Base-by-base conservation (phyloP, 2,113 vertebrate genomes). In the Pungitius pungitius region DNA sequence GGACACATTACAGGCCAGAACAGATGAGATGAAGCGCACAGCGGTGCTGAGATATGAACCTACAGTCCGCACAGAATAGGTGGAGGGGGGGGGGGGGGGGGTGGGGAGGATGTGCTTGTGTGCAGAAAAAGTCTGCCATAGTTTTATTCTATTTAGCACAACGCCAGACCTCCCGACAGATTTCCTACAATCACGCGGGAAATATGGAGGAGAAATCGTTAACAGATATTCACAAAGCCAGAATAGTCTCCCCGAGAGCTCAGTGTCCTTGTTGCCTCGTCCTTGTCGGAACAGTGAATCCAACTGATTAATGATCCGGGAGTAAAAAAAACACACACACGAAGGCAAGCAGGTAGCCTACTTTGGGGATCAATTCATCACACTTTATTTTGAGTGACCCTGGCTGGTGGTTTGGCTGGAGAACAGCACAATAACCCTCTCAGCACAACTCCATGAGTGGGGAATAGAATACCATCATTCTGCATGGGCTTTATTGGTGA, bases 341-440 rank as follows among this genome's bases (percentile, higher is more conserved):
- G 81, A 74, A 83, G 70, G 80, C 74, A 79, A 83, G 81, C 78
- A 85, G 76, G 76, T 80, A 35, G 33, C 33, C 33, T 35, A 65
- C 75, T 85, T 75, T 68, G 81, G 81, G 76, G 81, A 91, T 92
- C 85, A 83, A 87, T 89, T 92, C 81, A 85, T 91, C 88, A 90
- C 77, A 86, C 80, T 92, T 91, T 89, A 90, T 90, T 89, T 81
- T 63, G 80, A 77, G 82, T 81, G 86, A 90, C 78, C 82, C 84
- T n/a, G 57, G 71, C 67, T 81, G 76, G 82, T 78, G 69, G 64
- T 51, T 84, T 40, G 65, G 72, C 59, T 62, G n/a, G 47, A 83
- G 82, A 84, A 73, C 67, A 60, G 80, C 67, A 80, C 76, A 77
- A 65, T 58, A n/a, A 80, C 72, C 20, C 51, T 73, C 74, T 85